Evolutionary conservation across 1,140 invertebrate genomes (phyloP), one percentile per base, ranked within the genome.

Genomic region (Ips typographus): DNA sequence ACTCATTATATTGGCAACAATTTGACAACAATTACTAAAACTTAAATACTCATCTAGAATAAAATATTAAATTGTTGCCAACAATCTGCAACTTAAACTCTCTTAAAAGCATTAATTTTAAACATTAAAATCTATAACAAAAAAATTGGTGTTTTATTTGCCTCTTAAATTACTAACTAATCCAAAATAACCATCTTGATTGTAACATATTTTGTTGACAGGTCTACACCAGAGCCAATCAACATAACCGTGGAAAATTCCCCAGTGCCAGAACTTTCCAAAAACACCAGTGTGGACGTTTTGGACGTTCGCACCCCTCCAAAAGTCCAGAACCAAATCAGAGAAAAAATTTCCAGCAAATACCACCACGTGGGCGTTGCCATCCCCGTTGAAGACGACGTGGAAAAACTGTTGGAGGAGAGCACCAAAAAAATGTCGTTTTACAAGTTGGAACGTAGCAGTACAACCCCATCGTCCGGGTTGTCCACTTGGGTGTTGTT

Each of bases 401-500:
- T 71, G 41, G 22, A 22, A 22, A 22, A 22, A 22, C 22, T 22
- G 22, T 84, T 22, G 4, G 75, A 80, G 66, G 77, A 75, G 57
- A 73, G 74, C 36, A 74, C 77, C 47, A 78, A 79, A 66, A 76
- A 76, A 72, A 40, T 79, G 67, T 71, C 77, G 72, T 75, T 76
- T 70, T 77, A 79, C 59, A 80, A 78, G 71, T 72, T 85, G 2
- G 82, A 84, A 66, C 77, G 78, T 75, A 82, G 85, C 2, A 22
- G 22, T 22, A 84, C 87, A 6, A 90, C 88, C 1, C 89, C 88
- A 0, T 84, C 86, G 47, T 86, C 87, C 73, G 88, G 88, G 3
- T 83, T 91, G 65, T 91, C 89, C 1, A 91, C 90, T 2, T 91
- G 90, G 90, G 87, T 91, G 71, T 79, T 91, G n/a, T 76, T 91